A percentile compares a stretch with the other conserved stretches of the same genome.
These are phyloP conservation scores for Dryadula phaetusa DNA, from an alignment of 2,888 invertebrate species.

Conservation along the genomic window DNA sequence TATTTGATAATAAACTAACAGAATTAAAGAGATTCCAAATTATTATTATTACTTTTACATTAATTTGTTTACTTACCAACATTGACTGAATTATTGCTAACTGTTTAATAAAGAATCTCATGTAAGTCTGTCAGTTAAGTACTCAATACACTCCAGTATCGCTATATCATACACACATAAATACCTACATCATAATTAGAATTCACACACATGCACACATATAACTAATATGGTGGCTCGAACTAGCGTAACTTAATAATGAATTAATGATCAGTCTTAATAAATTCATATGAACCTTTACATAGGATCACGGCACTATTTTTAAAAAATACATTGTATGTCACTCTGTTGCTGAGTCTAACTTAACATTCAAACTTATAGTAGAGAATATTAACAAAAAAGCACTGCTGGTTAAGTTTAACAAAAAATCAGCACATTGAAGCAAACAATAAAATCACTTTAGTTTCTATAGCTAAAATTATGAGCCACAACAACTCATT, in stretches of 20 bases:
- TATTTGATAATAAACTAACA: conserved; percentile 45
- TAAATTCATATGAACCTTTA: conserved; percentile 65
- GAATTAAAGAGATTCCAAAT: conserved; percentile 51
- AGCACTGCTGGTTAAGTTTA: conserved; percentile 75
- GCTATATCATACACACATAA: conserved; percentile 65
- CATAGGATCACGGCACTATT: conserved; percentile 62
- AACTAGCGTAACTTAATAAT: conserved; percentile 81
- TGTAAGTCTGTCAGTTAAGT: conserved; percentile 55
- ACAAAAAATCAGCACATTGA: conserved; percentile 69
- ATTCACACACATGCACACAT: conserved; percentile 62
- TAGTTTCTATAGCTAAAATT: conserved; percentile 37
- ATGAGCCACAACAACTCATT: conserved; percentile 49
- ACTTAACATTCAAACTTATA: conserved; percentile 70
- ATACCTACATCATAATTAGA: conserved; percentile 68
- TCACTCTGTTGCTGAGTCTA: conserved; percentile 80
- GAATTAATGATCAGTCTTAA: conserved; percentile 83
- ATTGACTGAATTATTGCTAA: conserved; percentile 54
- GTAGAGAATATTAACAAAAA: conserved; percentile 72
- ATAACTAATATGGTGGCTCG: conserved; percentile 72
- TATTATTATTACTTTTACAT: conserved; percentile 39
- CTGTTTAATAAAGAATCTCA: conserved; percentile 58
- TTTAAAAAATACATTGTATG: conserved; percentile 59
- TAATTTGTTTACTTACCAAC: conserved; percentile 45
- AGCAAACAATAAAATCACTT: conserved; percentile 67
- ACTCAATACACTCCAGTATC: conserved; percentile 51